Base-by-base conservation (phyloP, 2,888 invertebrate species). In the Scaptomyza flava region DNA sequence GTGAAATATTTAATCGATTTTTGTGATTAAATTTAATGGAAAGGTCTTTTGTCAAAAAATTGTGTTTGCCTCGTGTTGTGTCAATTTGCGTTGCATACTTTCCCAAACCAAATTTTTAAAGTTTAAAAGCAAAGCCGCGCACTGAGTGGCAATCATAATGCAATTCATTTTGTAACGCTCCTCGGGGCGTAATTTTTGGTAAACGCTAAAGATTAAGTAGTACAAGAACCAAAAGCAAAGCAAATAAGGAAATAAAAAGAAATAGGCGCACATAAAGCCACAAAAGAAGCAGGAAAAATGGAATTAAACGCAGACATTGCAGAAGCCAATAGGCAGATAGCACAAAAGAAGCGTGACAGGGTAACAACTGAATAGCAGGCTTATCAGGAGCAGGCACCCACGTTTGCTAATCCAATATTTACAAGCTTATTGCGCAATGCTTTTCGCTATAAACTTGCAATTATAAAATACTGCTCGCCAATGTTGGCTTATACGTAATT, bases 111-210 rank as follows among this genome's bases (percentile, higher is more conserved):
- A 65, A 36, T 14, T 50, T 72, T 57, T 9, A 41, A 52, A 62
- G 42, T 23, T 58, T 67, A 58, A 31, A 66, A 36, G 57, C 51
- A 33, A 23, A 34, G 12, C 27, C 20, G 27, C 34, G 4, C 17
- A 42, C 23, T 7, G 70, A 56, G 53, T 59, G 72, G 68, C 68
- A 81, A 78, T 82, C 79, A 81, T 87, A 87, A 81, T 82, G 81
- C 87, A 87, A 82, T 82, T 82, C 87, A 87, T 75, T 81, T 61
- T 72, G 66, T 60, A 72, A 67, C 75, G 69, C 59, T 81, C 84
- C 82, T 78, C 65, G 72, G 82, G 87, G 87, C 84, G 70, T 71
- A 81, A 81, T 82, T 84, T 83, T 87, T 75, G 87, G 79, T 84
- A 83, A 86, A 84, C 75, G 84, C 68, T 79, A 76, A 76, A 82